phyloP scores from a whole-genome alignment of 1,140 invertebrate genomes.

The Drosophila pachea region DNA sequence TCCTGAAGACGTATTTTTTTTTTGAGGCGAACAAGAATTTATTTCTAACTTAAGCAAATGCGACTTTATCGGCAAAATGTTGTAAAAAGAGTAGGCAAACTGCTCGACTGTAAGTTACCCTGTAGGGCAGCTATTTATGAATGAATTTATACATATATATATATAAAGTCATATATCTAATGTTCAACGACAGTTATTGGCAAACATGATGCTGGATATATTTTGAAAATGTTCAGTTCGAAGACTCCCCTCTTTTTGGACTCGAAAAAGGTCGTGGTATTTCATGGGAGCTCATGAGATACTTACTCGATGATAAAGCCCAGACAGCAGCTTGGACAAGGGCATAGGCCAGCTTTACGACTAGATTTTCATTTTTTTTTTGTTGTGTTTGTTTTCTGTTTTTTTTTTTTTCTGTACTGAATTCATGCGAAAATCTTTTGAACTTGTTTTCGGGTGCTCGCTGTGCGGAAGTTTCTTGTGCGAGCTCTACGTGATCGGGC shows the following conservation, averaged over 20 bases:
- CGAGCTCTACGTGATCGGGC: slow-evolving; percentile 45
- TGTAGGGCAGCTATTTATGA: slow-evolving; percentile 5
- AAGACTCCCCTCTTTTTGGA: neutral
- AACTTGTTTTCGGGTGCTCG: slow-evolving; percentile 11
- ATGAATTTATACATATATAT: too few species aligned
- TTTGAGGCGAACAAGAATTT: slow-evolving; percentile 56
- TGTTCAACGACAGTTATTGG: too few species aligned
- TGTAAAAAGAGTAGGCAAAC: slow-evolving; percentile 19
- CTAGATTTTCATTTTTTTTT: neutral
- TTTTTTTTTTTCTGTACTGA: neutral
- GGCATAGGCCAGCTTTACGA: slow-evolving; percentile 29
- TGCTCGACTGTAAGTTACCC: slow-evolving; percentile 29
- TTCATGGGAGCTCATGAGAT: slow-evolving; percentile 11
- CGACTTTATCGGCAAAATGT: slow-evolving; percentile 52
- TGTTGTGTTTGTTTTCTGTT: too few species aligned
- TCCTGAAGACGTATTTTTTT: slow-evolving; percentile 33
- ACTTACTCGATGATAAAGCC: slow-evolving; percentile 53
- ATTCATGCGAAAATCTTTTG: slow-evolving; percentile 23
- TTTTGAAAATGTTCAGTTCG: too few species aligned
- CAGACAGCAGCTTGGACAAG: slow-evolving; percentile 28
- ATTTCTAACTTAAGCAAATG: slow-evolving; percentile 69
- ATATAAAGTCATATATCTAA: too few species aligned
- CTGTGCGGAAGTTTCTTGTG: slow-evolving; percentile 53
- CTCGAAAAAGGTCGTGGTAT: neutral
- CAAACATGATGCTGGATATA: too few species aligned